phyloP scores from a whole-genome alignment of 23 tunicate genomes.

The Trididemnum miniatum region DNA sequence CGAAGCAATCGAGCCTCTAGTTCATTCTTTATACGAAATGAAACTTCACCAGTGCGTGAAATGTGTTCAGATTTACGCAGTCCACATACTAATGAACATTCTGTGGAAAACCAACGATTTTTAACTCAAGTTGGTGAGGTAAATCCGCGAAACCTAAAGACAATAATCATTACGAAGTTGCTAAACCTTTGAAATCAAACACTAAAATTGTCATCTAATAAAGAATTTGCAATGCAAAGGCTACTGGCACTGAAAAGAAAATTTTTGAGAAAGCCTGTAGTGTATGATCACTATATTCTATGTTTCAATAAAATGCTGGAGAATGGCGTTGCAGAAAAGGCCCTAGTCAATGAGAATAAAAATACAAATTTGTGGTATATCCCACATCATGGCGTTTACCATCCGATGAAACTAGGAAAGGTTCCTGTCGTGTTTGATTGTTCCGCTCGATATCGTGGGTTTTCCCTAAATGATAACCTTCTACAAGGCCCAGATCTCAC shows the following conservation, averaged over 20 bases:
- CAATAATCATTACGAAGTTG: slow-evolving; percentile 34
- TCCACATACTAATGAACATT: no score
- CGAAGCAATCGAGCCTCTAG: no score
- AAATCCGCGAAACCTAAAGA: no score
- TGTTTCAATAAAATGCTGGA: slow-evolving; percentile 24
- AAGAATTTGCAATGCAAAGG: background rate
- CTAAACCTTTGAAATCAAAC: slow-evolving; percentile 5
- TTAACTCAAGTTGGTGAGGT: no score
- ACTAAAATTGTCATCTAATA: slow-evolving; percentile 20
- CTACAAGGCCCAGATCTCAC: slow-evolving; percentile 45
- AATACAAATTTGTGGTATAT: slow-evolving; percentile 41
- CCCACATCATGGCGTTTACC: slow-evolving; percentile 46
- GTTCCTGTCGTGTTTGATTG: slow-evolving; percentile 34
- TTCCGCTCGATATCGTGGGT: slow-evolving; percentile 24
- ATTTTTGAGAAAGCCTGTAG: background rate
- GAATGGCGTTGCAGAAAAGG: slow-evolving; percentile 39
- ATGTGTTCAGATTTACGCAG: no score
- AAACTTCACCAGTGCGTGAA: no score
- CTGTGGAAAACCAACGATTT: no score
- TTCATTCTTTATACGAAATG: no score
- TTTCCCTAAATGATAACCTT: slow-evolving; percentile 7
- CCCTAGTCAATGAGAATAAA: background rate
- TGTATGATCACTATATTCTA: background rate
- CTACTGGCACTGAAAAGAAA: background rate
- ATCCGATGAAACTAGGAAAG: slow-evolving; percentile 33